phyloP scores from a whole-genome alignment of 1,140 invertebrate species.

The Aphis craccivora region DNA sequence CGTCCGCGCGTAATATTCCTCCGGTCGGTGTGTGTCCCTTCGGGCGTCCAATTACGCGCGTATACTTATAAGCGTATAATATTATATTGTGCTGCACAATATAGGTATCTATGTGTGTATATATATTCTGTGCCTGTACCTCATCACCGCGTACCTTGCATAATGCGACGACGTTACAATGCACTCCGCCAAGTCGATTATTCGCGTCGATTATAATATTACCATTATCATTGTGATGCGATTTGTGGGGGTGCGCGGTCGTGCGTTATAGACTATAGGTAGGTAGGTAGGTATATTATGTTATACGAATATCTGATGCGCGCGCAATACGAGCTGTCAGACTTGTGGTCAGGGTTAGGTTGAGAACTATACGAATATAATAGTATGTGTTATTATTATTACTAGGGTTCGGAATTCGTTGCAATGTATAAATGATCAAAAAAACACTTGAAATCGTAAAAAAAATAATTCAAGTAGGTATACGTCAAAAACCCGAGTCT shows the following conservation, averaged over 20 bases:
- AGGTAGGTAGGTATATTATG: too few species aligned
- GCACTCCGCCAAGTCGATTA: not conserved
- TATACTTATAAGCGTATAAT: not conserved
- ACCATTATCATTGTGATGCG: not conserved
- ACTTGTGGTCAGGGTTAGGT: too few species aligned
- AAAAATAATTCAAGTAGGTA: too few species aligned
- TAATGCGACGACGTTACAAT: not conserved
- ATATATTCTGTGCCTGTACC: not conserved
- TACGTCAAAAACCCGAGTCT: too few species aligned
- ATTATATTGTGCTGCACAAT: not conserved
- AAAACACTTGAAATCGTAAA: too few species aligned
- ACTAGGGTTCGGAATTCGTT: too few species aligned
- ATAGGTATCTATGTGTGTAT: not conserved
- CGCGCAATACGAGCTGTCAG: too few species aligned
- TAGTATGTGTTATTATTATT: too few species aligned
- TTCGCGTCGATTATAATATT: not conserved
- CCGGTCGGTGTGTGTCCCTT: not conserved
- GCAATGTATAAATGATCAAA: too few species aligned
- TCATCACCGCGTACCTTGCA: not conserved
- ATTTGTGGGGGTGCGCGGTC: conserved; percentile 1
- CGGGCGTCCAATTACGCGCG: not conserved
- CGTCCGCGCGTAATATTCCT: not conserved
- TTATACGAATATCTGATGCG: not conserved
- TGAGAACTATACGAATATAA: too few species aligned
- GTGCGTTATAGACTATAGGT: not conserved